Conservation (phyloP, 64 coral and sea anemone species). For the Porites australiensis region DNA sequence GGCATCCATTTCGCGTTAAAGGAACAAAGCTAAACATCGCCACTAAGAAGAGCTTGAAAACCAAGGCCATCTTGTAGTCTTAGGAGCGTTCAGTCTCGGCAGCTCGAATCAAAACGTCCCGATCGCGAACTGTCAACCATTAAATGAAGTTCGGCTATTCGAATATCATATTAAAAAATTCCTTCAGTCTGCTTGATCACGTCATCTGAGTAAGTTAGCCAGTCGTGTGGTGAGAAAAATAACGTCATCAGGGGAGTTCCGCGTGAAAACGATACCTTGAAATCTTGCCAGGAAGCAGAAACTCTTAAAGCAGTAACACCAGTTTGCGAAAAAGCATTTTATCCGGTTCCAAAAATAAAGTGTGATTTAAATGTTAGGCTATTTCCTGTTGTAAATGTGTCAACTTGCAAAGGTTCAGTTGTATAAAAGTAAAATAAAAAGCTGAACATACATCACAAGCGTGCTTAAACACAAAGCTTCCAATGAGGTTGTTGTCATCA, state of each 20-base stretch:
- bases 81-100: neutral
- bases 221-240: neutral
- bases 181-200: neutral
- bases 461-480: too few species aligned
- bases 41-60: neutral
- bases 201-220: neutral
- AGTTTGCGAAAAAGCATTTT: slow-evolving; percentile 18
- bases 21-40: neutral
- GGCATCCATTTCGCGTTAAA: neutral
- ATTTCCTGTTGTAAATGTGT: too few species aligned
- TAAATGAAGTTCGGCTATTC: neutral
- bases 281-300: neutral
- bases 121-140: neutral
- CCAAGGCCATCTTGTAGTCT: neutral
- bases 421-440: too few species aligned
- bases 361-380: too few species aligned
- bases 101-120: neutral
- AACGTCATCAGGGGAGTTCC: neutral
- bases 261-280: neutral
- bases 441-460: too few species aligned
- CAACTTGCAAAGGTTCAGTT: too few species aligned
- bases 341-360: neutral
- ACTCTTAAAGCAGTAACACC: neutral
- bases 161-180: neutral
- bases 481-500: too few species aligned